Percentiles rank a stretch among this genome's conserved stretches.
Evolutionary conservation across 2,797 vertebrate genomes (phyloP).

Genomic region (Myiotriccus ornatus): DNA sequence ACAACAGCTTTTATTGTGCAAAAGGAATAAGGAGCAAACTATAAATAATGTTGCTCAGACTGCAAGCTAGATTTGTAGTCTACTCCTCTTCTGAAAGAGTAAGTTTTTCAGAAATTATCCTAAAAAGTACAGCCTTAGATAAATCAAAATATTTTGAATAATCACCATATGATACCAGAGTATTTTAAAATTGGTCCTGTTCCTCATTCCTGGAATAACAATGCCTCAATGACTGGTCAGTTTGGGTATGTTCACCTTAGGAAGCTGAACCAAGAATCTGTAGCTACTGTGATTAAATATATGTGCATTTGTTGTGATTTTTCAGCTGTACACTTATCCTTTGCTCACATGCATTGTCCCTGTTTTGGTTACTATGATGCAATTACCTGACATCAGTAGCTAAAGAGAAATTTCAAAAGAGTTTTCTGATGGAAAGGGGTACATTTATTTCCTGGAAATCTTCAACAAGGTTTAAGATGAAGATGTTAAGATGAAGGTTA

Average conservation of each 20-base stretch:
- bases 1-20: neutral
- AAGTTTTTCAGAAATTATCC: neutral
- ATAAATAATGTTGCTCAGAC: neutral
- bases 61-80: neutral
- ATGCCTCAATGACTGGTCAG: neutral
- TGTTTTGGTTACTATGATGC: neutral
- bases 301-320: neutral
- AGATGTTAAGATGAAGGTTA: neutral
- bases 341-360: neutral
- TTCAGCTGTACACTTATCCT: neutral
- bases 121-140: neutral
- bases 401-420: neutral
- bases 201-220: neutral
- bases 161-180: neutral
- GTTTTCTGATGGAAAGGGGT: neutral
- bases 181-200: neutral
- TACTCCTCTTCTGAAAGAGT: neutral
- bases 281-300: neutral
- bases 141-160: slow-evolving; percentile 27
- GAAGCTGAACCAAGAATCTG: neutral
- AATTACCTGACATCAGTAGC: neutral
- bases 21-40: neutral
- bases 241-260: neutral
- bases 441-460: neutral
- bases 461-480: neutral